Conservation (phyloP, 2,113 vertebrate species). For the Seriola rivoliana region DNA sequence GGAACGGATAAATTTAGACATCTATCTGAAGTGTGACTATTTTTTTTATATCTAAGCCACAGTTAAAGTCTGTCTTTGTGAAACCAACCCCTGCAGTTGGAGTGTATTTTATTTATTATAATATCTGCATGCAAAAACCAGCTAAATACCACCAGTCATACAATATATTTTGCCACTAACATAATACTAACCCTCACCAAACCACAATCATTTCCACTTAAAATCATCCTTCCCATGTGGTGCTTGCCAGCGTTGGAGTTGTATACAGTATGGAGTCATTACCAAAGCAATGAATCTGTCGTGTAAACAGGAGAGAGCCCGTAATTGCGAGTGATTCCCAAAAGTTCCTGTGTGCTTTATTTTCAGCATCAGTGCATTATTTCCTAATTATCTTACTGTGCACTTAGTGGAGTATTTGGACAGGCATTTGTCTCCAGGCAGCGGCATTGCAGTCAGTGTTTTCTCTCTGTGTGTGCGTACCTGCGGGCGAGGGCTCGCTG, state of each 20-base stretch:
- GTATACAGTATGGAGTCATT: conserved; percentile 67
- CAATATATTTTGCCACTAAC: neutral
- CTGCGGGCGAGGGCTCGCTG: conserved; percentile 48
- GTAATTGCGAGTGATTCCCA: conserved; percentile 76
- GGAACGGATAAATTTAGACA: too few species aligned
- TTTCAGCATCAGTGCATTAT: conserved; percentile 78
- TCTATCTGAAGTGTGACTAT: too few species aligned
- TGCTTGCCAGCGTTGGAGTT: conserved; percentile 4
- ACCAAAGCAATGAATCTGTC: conserved; percentile 56
- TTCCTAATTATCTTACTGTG: conserved; percentile 77
- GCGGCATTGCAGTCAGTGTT: conserved; percentile 43
- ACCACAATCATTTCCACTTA: neutral
- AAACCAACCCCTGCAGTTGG: too few species aligned
- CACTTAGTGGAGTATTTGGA: conserved; percentile 64
- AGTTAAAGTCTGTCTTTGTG: too few species aligned
- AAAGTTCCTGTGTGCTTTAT: conserved; percentile 66
- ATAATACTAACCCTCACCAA: neutral
- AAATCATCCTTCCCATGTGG: conserved; percentile 26
- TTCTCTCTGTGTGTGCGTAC: conserved; percentile 41
- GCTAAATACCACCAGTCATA: neutral
- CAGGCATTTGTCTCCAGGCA: conserved; percentile 69
- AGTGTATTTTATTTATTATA: neutral
- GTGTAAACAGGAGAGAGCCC: conserved; percentile 56
- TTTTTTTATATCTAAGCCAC: too few species aligned
- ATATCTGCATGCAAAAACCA: neutral